Evolutionary conservation across 2,797 vertebrate species (phyloP).

Genomic region (Typhlichthys eigenmanni): DNA sequence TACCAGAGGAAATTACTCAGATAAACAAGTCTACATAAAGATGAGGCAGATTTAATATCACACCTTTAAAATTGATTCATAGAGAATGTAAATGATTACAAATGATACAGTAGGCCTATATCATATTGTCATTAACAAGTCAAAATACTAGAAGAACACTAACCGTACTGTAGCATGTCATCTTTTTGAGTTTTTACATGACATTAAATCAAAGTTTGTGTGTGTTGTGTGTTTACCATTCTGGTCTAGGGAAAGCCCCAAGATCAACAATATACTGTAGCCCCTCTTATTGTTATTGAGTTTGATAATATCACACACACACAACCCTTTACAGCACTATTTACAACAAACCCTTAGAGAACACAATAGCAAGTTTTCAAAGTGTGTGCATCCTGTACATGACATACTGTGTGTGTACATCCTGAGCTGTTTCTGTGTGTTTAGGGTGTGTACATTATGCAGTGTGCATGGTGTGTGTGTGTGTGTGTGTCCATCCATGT

Average conservation of each 20-base stretch:
- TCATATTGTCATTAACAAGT: too few species aligned
- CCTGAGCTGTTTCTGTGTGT: neutral
- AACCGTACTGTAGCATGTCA: too few species aligned
- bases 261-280: slow-evolving; percentile 4
- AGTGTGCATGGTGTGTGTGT: neutral
- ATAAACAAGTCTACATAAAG: slow-evolving; percentile 31
- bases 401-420: neutral
- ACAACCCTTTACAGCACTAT: slow-evolving; percentile 5
- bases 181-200: too few species aligned
- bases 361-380: neutral
- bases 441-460: neutral
- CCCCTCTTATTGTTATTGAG: slow-evolving; percentile 37
- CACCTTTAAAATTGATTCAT: too few species aligned
- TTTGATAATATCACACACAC: slow-evolving; percentile 32
- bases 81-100: too few species aligned
- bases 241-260: slow-evolving; percentile 31
- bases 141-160: too few species aligned
- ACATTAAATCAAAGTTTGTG: neutral
- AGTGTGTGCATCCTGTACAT: slow-evolving; percentile 7
- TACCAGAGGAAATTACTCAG: slow-evolving; percentile 33
- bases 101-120: too few species aligned
- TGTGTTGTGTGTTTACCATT: slow-evolving; percentile 21
- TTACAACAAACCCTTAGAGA: slow-evolving; percentile 9
- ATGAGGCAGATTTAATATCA: too few species aligned
- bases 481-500: slow-evolving; percentile 14